These are phyloP conservation scores for Drosophila pseudoananassae DNA, from an alignment of 1,140 invertebrate species.

Conservation along the genomic window DNA sequence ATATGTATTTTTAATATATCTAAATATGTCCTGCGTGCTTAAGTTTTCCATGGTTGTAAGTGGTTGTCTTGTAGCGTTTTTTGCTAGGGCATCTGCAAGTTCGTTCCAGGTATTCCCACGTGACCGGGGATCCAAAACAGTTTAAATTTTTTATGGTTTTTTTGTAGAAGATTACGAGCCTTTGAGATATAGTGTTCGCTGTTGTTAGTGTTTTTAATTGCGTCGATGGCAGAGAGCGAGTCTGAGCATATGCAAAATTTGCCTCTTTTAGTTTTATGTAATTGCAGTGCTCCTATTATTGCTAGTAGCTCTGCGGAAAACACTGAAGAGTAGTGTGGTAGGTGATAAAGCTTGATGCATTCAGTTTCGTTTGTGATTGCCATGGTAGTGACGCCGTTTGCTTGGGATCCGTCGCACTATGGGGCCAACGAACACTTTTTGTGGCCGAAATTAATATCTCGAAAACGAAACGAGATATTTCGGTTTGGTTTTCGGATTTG, in stretches of 20 bases:
- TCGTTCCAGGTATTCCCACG: slow-evolving; percentile 6
- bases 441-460: too few relatives aligned
- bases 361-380: too few relatives aligned
- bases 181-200: slow-evolving; percentile 12
- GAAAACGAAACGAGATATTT: too few relatives aligned
- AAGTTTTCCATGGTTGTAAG: slow-evolving; percentile 1
- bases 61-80: slow-evolving; percentile 5
- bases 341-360: too few relatives aligned
- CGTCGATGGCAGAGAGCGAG: slow-evolving; percentile 13
- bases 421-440: too few relatives aligned
- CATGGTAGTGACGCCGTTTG: too few relatives aligned
- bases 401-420: too few relatives aligned
- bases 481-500: too few relatives aligned
- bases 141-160: slow-evolving; percentile 11
- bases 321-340: too few relatives aligned
- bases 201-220: slow-evolving; percentile 27
- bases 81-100: slow-evolving; percentile 2
- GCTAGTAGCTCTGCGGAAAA: too few relatives aligned
- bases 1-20: background rate
- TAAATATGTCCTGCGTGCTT: background rate
- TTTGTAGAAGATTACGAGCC: slow-evolving; percentile 8
- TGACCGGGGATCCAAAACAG: slow-evolving; percentile 1
- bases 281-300: too few relatives aligned
- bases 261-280: slow-evolving; percentile 21
- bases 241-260: slow-evolving; percentile 26